phyloP scores from a whole-genome alignment of 2,113 vertebrate genomes.

The Gambusia affinis region DNA sequence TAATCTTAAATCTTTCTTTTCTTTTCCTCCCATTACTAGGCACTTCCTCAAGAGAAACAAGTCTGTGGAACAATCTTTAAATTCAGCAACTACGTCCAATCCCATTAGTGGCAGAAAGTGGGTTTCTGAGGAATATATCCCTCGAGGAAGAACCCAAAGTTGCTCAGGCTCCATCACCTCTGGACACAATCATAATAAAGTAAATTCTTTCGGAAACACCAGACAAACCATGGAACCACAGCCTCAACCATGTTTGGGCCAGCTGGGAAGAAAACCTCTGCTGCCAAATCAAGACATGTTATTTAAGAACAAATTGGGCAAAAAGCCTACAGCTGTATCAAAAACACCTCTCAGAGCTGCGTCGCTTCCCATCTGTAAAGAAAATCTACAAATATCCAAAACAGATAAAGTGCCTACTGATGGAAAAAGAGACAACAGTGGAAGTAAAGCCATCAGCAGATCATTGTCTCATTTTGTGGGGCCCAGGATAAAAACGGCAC shows the following conservation, averaged over 20 bases:
- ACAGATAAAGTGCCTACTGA: slow-evolving; percentile 29
- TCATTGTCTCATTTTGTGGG: slow-evolving; percentile 67
- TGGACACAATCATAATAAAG: slow-evolving; percentile 45
- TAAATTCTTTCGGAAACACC: slow-evolving; percentile 61
- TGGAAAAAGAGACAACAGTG: slow-evolving; percentile 43
- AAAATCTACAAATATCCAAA: slow-evolving; percentile 45
- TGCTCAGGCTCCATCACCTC: slow-evolving; percentile 65
- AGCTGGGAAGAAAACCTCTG: slow-evolving; percentile 65
- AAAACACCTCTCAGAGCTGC: slow-evolving; percentile 44
- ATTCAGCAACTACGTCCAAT: slow-evolving; percentile 58
- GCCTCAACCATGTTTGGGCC: slow-evolving; percentile 29
- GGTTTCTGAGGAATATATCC: slow-evolving; percentile 78
- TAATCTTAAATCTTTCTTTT: not conserved
- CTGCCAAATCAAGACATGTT: slow-evolving; percentile 66
- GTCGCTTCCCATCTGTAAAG: slow-evolving; percentile 38
- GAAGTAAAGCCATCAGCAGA: slow-evolving; percentile 60
- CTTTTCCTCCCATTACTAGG: slow-evolving; percentile 61
- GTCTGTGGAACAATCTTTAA: slow-evolving; percentile 73
- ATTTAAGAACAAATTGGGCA: slow-evolving; percentile 61
- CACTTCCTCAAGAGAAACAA: slow-evolving; percentile 80
- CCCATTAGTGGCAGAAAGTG: slow-evolving; percentile 62
- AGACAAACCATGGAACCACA: slow-evolving; percentile 37
- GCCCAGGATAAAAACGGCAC: slow-evolving; percentile 67
- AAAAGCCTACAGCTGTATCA: slow-evolving; percentile 21
- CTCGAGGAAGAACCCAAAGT: slow-evolving; percentile 69